These are phyloP conservation scores for Petroica traversi DNA, from an alignment of 2,113 vertebrate species.

Conservation along the genomic window DNA sequence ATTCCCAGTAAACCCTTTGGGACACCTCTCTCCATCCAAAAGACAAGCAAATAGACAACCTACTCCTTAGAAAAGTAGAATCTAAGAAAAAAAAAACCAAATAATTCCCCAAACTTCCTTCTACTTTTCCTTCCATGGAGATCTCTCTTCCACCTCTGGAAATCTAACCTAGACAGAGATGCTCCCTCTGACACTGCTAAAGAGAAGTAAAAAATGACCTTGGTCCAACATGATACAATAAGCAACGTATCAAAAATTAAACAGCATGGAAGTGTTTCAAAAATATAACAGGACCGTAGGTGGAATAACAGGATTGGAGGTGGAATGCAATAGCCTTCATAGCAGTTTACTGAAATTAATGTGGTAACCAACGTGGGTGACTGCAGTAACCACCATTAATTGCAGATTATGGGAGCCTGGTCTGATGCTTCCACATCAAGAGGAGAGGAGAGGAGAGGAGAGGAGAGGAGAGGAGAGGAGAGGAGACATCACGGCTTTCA, in stretches of 20 bases:
- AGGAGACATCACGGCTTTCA: rapidly evolving
- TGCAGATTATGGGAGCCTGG: background rate
- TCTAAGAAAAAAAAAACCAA: background rate
- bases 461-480: background rate
- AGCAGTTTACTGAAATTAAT: background rate
- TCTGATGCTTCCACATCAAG: background rate
- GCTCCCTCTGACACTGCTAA: background rate
- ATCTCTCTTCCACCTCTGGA: background rate
- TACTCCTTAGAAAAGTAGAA: background rate
- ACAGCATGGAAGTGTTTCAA: background rate
- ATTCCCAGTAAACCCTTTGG: background rate
- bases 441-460: no score
- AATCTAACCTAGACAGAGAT: background rate
- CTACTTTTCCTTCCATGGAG: background rate
- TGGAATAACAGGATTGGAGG: background rate
- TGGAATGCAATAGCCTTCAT: background rate
- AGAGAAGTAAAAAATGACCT: background rate
- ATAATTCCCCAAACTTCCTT: background rate
- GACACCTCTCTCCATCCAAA: background rate
- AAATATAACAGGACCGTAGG: background rate
- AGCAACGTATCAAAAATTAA: background rate
- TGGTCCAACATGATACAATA: background rate
- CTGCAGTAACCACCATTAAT: background rate
- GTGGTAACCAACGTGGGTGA: background rate
- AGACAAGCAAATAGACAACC: background rate